These are phyloP conservation scores for Malacoctenus gilli DNA, from an alignment of 2,797 vertebrate genomes.

Conservation along the genomic window DNA sequence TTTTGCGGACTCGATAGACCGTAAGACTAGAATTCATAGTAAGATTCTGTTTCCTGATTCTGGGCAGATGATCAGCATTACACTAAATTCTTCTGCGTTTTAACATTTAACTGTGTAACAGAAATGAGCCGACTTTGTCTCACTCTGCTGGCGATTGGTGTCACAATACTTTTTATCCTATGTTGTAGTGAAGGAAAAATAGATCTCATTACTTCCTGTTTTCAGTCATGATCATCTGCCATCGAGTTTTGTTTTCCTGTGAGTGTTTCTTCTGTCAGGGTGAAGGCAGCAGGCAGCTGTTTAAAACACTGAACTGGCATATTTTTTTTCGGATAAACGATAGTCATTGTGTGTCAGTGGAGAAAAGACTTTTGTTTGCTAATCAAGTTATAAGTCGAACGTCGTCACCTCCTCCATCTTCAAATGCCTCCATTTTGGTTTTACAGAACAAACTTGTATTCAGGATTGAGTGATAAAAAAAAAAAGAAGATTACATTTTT, in stretches of 20 bases:
- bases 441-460: neutral
- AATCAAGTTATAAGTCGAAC: neutral
- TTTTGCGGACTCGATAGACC: conserved; percentile 99
- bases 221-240: conserved; percentile 75
- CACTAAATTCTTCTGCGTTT: conserved; percentile 20
- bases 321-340: neutral
- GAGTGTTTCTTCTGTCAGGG: conserved; percentile 67
- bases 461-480: too few species aligned
- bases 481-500: too few species aligned
- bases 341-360: neutral
- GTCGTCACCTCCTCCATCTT: neutral
- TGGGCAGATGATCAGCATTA: conserved; percentile 88
- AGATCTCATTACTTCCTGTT: conserved; percentile 15
- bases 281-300: conserved; percentile 39
- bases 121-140: conserved; percentile 38
- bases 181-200: conserved; percentile 6
- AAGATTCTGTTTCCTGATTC: conserved; percentile 97
- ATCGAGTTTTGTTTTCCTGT: conserved; percentile 53
- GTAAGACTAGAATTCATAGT: conserved; percentile 99
- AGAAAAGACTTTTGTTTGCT: neutral
- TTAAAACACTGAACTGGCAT: neutral
- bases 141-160: conserved; percentile 61
- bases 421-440: conserved; percentile 1
- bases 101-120: conserved; percentile 12
- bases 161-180: conserved; percentile 8